A percentile compares a stretch with the other conserved stretches of the same genome.
Conservation (phyloP, 2,797 vertebrate genomes). For the Sternotherus odoratus region DNA sequence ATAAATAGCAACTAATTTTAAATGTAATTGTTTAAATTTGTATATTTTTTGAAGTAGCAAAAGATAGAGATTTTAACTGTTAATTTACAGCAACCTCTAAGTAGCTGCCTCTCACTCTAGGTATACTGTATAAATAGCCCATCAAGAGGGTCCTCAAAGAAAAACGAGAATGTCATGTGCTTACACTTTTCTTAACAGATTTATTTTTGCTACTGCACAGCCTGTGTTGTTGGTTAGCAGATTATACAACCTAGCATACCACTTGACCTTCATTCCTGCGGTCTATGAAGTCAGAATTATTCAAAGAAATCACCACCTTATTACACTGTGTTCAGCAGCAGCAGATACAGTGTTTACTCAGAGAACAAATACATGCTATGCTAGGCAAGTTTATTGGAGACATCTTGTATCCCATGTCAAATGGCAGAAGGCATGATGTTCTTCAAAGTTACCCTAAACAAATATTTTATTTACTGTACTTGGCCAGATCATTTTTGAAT, state of each 20-base stretch:
- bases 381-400: background rate
- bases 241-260: background rate
- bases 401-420: background rate
- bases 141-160: background rate
- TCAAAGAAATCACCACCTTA: background rate
- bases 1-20: background rate
- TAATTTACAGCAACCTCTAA: background rate
- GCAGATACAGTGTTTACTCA: background rate
- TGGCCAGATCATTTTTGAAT: background rate
- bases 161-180: background rate
- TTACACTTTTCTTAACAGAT: background rate
- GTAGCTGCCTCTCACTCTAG: background rate
- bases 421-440: background rate
- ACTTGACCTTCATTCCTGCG: background rate
- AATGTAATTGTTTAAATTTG: background rate
- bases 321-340: background rate
- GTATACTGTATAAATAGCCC: background rate
- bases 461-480: background rate
- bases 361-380: background rate
- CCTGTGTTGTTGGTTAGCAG: background rate
- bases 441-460: background rate
- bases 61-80: background rate
- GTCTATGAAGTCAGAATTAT: background rate
- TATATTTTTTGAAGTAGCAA: background rate
- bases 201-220: background rate